Base-by-base conservation (phyloP, 2,113 vertebrate genomes). In the Gorsachius goisagi region DNA sequence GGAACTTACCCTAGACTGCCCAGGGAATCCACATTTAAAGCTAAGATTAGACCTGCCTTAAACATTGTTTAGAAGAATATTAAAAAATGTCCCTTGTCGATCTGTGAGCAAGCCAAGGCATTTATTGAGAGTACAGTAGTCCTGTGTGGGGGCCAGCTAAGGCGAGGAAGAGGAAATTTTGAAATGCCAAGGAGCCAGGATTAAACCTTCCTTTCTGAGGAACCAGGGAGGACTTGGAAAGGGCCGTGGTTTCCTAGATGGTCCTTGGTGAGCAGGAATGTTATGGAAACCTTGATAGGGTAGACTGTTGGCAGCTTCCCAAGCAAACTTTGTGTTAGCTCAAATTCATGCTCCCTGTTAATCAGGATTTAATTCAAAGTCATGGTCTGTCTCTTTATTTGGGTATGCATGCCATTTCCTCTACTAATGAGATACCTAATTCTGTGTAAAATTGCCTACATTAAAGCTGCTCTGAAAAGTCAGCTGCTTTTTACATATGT, bases 51-150 rank as follows among this genome's bases (percentile, higher is more conserved):
- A 50, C n/a, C 41, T 58, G 69, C 35, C 60, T 45, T 22, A 35
- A 64, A 49, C 16, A 4, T 21, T 17, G 20, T 24, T 60, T 35
- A 59, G 22, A 47, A 32, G 28, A 67, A 22, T 76, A 37, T 76
- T 60, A 16, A 44, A 63, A 41, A 39, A 9, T 2, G 15, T 30
- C 55, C 21, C 63, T 27, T 59, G 64, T 32, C 0, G 8, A 19
- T 30, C 64, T 19, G 44, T 30, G 33, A 56, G n/a, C 19, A 56
- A 47, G 30, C 8, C 0, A 1, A 82, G 47, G 49, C 33, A 10
- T 87, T 75, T 59, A 7, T 30, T 0, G 8, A 26, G 35, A 50
- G 13, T 4, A 1, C 19, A 23, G 1, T 6, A 41, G n/a, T 22
- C 18, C 35, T 44, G 13, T 24, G 44, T 13, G 23, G 8, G 55